Conservation (phyloP, 1,140 invertebrate species). For the Ganaspis sp. region DNA sequence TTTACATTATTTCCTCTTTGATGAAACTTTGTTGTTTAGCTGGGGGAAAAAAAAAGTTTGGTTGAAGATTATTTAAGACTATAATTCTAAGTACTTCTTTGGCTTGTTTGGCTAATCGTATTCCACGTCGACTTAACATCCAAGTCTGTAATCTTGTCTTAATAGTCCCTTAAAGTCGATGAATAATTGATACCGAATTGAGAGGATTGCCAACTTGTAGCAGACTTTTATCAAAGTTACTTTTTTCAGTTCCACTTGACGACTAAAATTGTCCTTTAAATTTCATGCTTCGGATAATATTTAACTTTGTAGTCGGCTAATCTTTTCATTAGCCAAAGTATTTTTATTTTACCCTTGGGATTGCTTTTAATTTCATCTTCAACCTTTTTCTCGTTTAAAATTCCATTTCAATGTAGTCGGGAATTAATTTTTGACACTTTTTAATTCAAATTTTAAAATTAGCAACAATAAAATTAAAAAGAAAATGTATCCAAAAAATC, state of each 20-base stretch:
- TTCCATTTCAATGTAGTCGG: too few species aligned
- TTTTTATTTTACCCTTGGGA: too few species aligned
- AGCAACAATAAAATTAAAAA: too few species aligned
- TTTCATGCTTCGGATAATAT: not conserved
- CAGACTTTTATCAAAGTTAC: not conserved
- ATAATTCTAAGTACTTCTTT: not conserved
- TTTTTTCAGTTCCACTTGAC: not conserved
- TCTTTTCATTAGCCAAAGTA: too few species aligned
- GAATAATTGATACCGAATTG: slow-evolving; percentile 12
- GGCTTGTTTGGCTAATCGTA: not conserved
- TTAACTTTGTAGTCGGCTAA: too few species aligned
- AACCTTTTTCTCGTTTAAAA: too few species aligned
- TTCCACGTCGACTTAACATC: not conserved
- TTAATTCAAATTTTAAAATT: too few species aligned
- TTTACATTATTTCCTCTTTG: too few species aligned
- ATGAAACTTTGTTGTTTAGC: too few species aligned
- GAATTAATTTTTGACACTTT: too few species aligned
- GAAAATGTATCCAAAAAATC: too few species aligned
- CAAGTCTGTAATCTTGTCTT: not conserved
- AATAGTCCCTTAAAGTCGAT: not conserved
- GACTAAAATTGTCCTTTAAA: not conserved
- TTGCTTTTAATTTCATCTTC: too few species aligned
- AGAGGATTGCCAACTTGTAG: not conserved
- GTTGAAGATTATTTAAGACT: not conserved
- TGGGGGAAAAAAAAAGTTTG: not conserved